Evolutionary conservation across 2,113 vertebrate genomes (phyloP).

Genomic region (Microtus montanus): DNA sequence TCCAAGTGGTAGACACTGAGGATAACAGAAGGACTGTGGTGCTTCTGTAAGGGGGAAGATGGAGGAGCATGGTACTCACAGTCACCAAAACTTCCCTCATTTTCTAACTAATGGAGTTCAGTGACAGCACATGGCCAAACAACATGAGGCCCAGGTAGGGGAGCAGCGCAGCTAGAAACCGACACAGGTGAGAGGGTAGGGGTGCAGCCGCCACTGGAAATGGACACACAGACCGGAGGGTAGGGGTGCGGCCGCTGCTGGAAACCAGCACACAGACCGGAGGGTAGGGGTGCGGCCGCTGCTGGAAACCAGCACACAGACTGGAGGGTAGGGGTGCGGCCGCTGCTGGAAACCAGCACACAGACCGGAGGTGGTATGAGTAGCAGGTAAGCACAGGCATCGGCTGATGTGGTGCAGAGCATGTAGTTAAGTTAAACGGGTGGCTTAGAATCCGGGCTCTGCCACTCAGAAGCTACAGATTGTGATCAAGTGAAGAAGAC

Average conservation of each 20-base stretch:
- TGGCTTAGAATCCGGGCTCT: background rate
- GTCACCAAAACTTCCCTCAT: background rate
- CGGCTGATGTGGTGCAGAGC: background rate
- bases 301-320: background rate
- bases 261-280: background rate
- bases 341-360: background rate
- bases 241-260: fast-evolving
- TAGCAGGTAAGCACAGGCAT: too few relatives aligned
- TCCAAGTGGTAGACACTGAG: background rate
- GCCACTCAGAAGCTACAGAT: background rate
- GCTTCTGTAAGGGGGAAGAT: background rate
- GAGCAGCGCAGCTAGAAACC: background rate
- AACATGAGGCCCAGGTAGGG: background rate
- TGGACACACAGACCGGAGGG: background rate
- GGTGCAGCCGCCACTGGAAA: too few relatives aligned
- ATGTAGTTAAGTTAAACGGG: background rate
- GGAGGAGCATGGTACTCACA: background rate
- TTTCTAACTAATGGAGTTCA: background rate
- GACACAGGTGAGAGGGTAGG: background rate
- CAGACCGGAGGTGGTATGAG: background rate
- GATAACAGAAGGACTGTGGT: background rate
- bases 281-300: too few relatives aligned
- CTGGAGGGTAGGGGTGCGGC: too few relatives aligned
- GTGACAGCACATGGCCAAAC: background rate
- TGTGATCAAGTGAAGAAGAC: background rate